Base-by-base conservation (phyloP, 2,888 invertebrate genomes). In the Euclidia mi region DNA sequence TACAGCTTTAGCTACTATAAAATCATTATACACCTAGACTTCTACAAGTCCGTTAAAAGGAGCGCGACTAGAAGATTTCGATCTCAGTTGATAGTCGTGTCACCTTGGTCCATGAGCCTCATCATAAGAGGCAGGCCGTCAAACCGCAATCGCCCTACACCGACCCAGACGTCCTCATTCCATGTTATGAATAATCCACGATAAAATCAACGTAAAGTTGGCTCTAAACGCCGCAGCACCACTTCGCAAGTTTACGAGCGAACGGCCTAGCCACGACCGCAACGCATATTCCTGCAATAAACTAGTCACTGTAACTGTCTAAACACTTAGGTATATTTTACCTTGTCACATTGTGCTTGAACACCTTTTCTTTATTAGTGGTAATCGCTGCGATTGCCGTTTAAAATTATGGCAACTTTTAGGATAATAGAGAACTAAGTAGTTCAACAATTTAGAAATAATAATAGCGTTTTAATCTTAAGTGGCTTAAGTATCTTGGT, bases 91-190 rank as follows among this genome's bases (percentile, higher is more conserved):
- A n/a, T 32, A 34, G 14, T 14, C 2, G 34, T 34, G 15, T 34
- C 34, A 14, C 64, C 60, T 61, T 77, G 50, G 48, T 44, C 7
- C 29, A 48, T 63, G 50, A 52, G 34, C 40, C 29, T 42, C 46
- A 40, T 46, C 7, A 14, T 32, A 31, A 38, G 37, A 56, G 38
- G 56, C 47, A 60, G 59, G 56, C 57, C 69, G 66, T 67, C 77
- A 71, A 71, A 71, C 72, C 66, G 64, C 75, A 74, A 56, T 73
- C 67, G 60, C 56, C 75, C 72, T 71, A 63, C 52, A 49, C 59
- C 71, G 76, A 77, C 65, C 76, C 79, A 84, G 82, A 80, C 81
- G 84, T 82, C 81, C 85, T 73, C 81, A 79, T 85, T 86, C 75
- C 82, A 81, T 81, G 70, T 76, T 82, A 85, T 82, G 85, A 83